These are phyloP conservation scores for Drosophila orena DNA, from an alignment of 1,140 invertebrate species.

Conservation along the genomic window DNA sequence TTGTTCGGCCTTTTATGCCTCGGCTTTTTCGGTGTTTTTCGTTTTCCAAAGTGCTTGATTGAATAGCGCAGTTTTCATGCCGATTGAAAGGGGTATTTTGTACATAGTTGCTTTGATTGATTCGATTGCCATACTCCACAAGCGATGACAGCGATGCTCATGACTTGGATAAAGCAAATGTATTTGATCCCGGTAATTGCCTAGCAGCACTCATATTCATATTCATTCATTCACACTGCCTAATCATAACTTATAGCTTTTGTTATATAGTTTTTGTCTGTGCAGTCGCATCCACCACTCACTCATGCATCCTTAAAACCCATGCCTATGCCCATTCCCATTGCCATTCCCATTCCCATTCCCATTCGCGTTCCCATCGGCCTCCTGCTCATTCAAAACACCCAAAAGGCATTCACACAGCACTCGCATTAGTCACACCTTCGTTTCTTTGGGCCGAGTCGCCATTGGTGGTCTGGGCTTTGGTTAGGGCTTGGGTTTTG, in stretches of 20 bases:
- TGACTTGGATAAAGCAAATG: no score
- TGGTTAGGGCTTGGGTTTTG: constrained; percentile 9
- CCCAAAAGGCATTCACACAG: constrained; percentile 15
- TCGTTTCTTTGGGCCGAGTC: constrained; percentile 19
- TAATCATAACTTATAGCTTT: no score
- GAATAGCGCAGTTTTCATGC: background rate
- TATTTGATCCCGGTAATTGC: no score
- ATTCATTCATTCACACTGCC: no score
- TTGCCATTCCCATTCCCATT: background rate
- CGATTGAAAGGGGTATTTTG: no score
- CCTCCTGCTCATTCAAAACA: background rate
- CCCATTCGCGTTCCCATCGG: no score
- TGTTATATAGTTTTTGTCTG: no score
- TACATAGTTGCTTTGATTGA: no score
- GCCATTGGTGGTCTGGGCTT: constrained; percentile 45
- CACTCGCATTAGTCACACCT: constrained; percentile 49
- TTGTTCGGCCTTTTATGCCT: constrained; percentile 12
- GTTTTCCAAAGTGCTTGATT: constrained; percentile 18
- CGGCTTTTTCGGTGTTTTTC: constrained; percentile 8
- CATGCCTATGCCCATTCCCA: background rate
- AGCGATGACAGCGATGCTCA: no score
- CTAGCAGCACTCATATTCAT: no score
- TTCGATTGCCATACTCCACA: no score
- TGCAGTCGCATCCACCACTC: background rate
- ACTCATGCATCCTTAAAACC: background rate